These are phyloP conservation scores for Petrocephalus microphthalmus DNA, from an alignment of 2,113 vertebrate genomes.

Conservation along the genomic window DNA sequence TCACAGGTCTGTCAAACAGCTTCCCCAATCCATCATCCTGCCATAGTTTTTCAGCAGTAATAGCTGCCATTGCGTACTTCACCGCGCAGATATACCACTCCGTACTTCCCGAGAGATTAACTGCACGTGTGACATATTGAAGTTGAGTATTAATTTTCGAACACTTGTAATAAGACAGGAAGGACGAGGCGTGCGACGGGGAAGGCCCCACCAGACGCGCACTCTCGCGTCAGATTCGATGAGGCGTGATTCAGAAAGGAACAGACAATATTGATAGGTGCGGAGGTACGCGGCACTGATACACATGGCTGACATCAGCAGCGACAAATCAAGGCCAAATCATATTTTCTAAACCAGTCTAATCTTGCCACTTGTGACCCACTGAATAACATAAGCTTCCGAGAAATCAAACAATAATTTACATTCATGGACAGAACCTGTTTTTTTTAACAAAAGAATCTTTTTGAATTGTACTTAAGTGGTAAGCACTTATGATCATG, in stretches of 20 bases:
- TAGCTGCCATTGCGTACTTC: background rate
- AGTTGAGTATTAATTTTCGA: background rate
- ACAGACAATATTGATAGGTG: background rate
- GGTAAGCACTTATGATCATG: slow-evolving; percentile 23
- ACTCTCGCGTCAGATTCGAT: background rate
- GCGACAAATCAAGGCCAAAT: background rate
- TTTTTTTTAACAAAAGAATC: background rate
- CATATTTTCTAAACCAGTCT: background rate
- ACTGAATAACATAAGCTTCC: background rate
- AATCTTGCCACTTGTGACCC: background rate
- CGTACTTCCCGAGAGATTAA: background rate
- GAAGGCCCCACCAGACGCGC: background rate
- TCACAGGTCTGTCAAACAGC: background rate
- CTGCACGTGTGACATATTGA: background rate
- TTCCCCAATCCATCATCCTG: background rate
- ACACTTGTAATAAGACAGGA: background rate
- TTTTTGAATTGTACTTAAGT: background rate
- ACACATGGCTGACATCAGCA: background rate
- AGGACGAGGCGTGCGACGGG: background rate
- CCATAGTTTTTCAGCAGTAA: background rate
- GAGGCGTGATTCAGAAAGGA: background rate
- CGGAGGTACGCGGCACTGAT: background rate
- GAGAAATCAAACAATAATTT: background rate
- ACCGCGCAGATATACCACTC: background rate
- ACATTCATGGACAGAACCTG: background rate